Conservation (phyloP, 2,888 invertebrate species). For the Graphium colonna region DNA sequence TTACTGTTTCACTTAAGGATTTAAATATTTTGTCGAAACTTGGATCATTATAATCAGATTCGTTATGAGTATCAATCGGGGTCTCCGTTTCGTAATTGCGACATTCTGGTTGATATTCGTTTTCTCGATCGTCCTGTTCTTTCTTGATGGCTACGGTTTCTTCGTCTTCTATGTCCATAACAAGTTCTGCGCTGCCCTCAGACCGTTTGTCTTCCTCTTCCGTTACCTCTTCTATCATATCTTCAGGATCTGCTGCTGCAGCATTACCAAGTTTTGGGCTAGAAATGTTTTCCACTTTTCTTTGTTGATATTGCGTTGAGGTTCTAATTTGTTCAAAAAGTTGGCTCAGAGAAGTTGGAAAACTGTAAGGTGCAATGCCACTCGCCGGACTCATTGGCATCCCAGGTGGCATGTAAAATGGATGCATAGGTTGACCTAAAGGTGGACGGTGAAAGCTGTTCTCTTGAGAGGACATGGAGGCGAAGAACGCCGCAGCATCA, state of each 20-base stretch:
- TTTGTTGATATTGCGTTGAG: slow-evolving; percentile 70
- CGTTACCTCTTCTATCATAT: slow-evolving; percentile 81
- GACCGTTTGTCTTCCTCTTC: slow-evolving; percentile 79
- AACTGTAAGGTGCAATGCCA: slow-evolving; percentile 73
- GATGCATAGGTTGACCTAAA: slow-evolving; percentile 76
- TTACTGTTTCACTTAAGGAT: slow-evolving; percentile 86
- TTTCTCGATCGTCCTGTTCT: slow-evolving; percentile 59
- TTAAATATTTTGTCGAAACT: slow-evolving; percentile 86
- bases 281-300: slow-evolving; percentile 54
- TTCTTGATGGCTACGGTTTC: slow-evolving; percentile 71
- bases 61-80: slow-evolving; percentile 40
- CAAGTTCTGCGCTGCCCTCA: slow-evolving; percentile 80
- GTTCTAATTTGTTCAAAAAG: slow-evolving; percentile 82
- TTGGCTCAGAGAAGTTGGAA: slow-evolving; percentile 81
- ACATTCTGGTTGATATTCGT: slow-evolving; percentile 43
- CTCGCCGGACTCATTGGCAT: slow-evolving; percentile 73
- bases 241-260: slow-evolving; percentile 75
- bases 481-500: slow-evolving; percentile 82
- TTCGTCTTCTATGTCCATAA: slow-evolving; percentile 85
- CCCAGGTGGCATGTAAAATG: slow-evolving; percentile 82
- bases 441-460: slow-evolving; percentile 70
- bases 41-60: slow-evolving; percentile 74
- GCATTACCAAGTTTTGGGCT: slow-evolving; percentile 53
- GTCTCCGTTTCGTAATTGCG: slow-evolving; percentile 50
- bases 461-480: slow-evolving; percentile 71